Base-by-base conservation (phyloP, 2,888 invertebrate genomes). In the Doris montereyensis region DNA sequence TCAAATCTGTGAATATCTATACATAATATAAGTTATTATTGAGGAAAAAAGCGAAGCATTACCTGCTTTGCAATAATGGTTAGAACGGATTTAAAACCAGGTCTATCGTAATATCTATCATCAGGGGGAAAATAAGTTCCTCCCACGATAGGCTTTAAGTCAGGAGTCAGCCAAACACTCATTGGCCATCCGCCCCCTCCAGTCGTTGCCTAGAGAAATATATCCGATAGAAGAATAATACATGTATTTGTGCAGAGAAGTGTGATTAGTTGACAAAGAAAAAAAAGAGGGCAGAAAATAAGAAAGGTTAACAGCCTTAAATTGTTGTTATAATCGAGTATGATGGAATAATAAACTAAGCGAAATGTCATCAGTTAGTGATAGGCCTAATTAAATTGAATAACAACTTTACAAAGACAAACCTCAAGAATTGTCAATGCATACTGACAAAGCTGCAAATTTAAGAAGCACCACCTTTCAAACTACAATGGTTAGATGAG, bases 91-190 rank as follows among this genome's bases (percentile, higher is more conserved):
- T 94, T 94, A 89, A 98, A 98, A 0, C 97, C 96, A 30, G 96
- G 95, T 85, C 95, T 94, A 17, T 95, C 96, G 86, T 88, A 91
- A 92, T 94, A 95, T 67, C 93, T 93, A 88, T 97, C 95, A 86
- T 94, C 94, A 0, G 97, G 97, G 3, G 98, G 97, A 88, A 96
- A 98, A 91, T 98, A 98, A 0, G 98, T 98, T 2, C 97, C 97
- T 0, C 97, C 97, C 65, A 95, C 95, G 21, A 98, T 93, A 0
- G 98, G 98, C 34, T 94, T 94, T 79, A 97, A 92, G 85, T 95
- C 95, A 3, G 98, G 97, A 0, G 97, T 97, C 32, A 98, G 92
- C 93, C 97, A 98, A 0, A 98, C 96, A 82, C 96, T 96, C 97
- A 98, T 96, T 0, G 98, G 98, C 98, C 98, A 98, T 3, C 98